Evolutionary conservation across 2,113 vertebrate genomes (phyloP).

Genomic region (Ptyas mucosa): DNA sequence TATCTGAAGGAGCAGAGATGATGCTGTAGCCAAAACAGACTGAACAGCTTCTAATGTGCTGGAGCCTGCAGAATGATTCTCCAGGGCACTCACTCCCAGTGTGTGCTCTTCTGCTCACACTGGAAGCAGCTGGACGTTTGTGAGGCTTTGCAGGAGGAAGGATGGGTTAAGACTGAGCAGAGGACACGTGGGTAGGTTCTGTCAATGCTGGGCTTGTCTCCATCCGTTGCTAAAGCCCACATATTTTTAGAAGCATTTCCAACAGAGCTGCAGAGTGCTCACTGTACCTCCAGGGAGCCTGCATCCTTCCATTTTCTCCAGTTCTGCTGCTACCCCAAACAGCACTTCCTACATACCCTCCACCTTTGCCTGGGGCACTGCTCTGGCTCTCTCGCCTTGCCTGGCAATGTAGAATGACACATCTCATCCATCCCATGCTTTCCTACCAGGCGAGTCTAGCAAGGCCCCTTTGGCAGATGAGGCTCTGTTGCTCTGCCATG

Average conservation of each 20-base stretch:
- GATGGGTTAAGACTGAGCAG: background rate
- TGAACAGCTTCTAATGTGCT: background rate
- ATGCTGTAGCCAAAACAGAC: background rate
- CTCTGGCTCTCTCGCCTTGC: background rate
- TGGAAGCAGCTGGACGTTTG: background rate
- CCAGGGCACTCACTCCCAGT: background rate
- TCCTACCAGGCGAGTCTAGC: background rate
- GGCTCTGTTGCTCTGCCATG: background rate
- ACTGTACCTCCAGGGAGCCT: background rate
- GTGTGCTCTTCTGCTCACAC: background rate
- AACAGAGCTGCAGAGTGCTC: background rate
- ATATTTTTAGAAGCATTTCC: background rate
- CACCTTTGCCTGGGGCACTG: background rate
- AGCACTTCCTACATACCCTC: background rate
- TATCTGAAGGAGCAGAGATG: background rate
- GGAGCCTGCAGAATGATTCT: background rate
- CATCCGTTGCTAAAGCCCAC: background rate
- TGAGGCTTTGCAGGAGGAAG: background rate
- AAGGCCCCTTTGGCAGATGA: background rate
- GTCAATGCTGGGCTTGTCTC: background rate
- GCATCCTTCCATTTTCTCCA: background rate
- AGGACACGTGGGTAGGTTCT: background rate
- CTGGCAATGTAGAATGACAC: background rate
- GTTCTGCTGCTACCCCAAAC: background rate
- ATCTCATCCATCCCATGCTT: background rate